Evolutionary conservation across 2,888 invertebrate species (phyloP).

Genomic region (Drosophila pullipes): DNA sequence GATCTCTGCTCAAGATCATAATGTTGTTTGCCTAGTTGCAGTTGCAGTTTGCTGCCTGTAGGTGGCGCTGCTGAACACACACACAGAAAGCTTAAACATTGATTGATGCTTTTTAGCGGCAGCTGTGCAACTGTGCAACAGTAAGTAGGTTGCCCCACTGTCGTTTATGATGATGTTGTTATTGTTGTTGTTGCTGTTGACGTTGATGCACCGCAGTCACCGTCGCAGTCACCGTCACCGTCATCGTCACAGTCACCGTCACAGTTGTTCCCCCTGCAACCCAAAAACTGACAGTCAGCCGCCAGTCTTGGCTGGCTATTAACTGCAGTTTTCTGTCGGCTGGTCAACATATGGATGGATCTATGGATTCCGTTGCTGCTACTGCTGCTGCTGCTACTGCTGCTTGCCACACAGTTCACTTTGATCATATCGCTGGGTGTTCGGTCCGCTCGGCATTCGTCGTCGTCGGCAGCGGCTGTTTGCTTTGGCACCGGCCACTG

Average conservation of each 20-base stretch:
- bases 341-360: constrained; percentile 62
- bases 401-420: constrained; percentile 59
- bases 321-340: constrained; percentile 58
- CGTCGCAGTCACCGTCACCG: constrained; percentile 8
- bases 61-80: constrained; percentile 66
- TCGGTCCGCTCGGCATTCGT: constrained; percentile 4
- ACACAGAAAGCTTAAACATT: constrained; percentile 54
- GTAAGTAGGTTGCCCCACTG: constrained; percentile 64
- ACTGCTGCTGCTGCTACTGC: constrained; percentile 3
- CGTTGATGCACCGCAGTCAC: constrained; percentile 71
- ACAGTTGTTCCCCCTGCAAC: constrained; percentile 20
- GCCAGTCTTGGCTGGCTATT: constrained; percentile 34
- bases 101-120: constrained; percentile 69
- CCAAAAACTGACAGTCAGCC: constrained; percentile 7
- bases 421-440: constrained; percentile 65
- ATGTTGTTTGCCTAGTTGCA: constrained; percentile 10
- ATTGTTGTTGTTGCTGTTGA: constrained; percentile 68
- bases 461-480: neutral
- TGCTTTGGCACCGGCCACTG: constrained; percentile 70
- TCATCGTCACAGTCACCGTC: neutral
- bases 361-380: neutral
- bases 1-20: constrained; percentile 45
- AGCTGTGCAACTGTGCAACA: constrained; percentile 46
- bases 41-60: constrained; percentile 43
- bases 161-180: constrained; percentile 62